phyloP scores from a whole-genome alignment of 2,797 vertebrate genomes.

The Huso huso region DNA sequence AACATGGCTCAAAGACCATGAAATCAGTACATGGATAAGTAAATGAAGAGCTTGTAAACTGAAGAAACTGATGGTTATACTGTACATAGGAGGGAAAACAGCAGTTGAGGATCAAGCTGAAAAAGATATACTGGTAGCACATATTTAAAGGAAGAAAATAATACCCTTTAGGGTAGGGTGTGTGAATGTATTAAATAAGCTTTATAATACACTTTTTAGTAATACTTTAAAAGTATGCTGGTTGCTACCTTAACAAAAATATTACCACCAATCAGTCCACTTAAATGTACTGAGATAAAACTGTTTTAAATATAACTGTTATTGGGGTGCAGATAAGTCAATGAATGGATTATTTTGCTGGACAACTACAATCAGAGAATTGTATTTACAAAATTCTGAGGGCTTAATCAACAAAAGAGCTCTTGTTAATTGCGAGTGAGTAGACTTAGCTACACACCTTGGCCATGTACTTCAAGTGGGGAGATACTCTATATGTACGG shows the following conservation, averaged over 20 bases:
- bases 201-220: background rate
- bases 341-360: too few species aligned
- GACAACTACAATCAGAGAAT: too few species aligned
- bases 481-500: too few species aligned
- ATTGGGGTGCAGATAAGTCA: too few species aligned
- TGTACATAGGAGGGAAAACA: background rate
- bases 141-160: background rate
- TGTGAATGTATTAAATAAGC: background rate
- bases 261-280: too few species aligned
- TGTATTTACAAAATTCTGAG: too few species aligned
- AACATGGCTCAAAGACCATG: constrained; percentile 21
- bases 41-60: constrained; percentile 18
- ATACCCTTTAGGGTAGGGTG: background rate
- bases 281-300: too few species aligned
- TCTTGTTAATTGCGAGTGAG: too few species aligned
- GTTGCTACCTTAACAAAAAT: background rate
- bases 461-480: too few species aligned
- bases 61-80: constrained; percentile 7
- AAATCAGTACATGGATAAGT: constrained; percentile 22
- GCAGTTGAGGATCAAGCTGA: background rate
- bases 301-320: too few species aligned
- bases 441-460: too few species aligned
- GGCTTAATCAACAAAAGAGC: too few species aligned
- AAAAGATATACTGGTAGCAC: background rate
- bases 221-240: background rate